Conservation (phyloP, 37 sponge, comb jelly and placozoan species). For the Aplysina aerophoba region DNA sequence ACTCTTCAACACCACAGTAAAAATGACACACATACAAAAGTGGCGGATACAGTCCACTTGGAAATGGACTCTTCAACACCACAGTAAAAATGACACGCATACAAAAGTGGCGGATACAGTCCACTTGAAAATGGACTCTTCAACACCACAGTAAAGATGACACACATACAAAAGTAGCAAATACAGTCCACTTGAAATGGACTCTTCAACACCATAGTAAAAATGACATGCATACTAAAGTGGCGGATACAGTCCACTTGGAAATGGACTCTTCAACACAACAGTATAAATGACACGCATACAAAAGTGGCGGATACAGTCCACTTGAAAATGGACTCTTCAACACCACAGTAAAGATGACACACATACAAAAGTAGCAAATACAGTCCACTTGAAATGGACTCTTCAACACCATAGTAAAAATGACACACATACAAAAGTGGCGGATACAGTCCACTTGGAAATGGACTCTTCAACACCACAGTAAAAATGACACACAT, state of each 20-base stretch:
- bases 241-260: conserved; percentile 8
- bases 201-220: conserved; percentile 7
- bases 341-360: too few relatives aligned
- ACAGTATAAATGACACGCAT: conserved; percentile 3
- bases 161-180: background rate
- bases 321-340: too few relatives aligned
- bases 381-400: too few relatives aligned
- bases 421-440: too few relatives aligned
- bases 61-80: conserved; percentile 11
- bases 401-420: too few relatives aligned
- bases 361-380: too few relatives aligned
- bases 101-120: conserved; percentile 11
- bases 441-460: too few relatives aligned
- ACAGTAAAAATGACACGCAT: conserved; percentile 11
- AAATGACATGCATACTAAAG: background rate
- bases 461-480: too few relatives aligned
- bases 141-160: conserved; percentile 7
- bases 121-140: conserved; percentile 7
- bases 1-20: conserved; percentile 11
- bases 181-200: conserved; percentile 11
- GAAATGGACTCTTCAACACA: conserved; percentile 7
- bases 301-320: too few relatives aligned
- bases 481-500: too few relatives aligned
- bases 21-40: conserved; percentile 10
- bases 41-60: conserved; percentile 12